Base-by-base conservation (phyloP, 2,888 invertebrate genomes). In the Globia sparganii region DNA sequence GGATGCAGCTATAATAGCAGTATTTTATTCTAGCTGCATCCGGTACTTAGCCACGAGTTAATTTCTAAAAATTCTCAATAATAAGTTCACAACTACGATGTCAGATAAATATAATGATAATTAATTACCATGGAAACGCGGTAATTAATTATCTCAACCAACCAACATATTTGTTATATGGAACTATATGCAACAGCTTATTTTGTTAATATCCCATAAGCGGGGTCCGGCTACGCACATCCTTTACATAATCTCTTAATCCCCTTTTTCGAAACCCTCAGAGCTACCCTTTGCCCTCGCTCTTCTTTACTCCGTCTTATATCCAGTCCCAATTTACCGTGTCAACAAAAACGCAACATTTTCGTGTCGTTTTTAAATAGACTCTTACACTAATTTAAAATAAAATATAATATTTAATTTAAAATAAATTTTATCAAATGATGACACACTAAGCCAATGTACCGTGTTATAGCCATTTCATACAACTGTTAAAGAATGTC, bases 221-320 rank as follows among this genome's bases (percentile, higher is more conserved):
- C 53, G 69, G 4, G n/a, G 31, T 37, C 25, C 53, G 4, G 13
- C 25, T 21, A 15, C 59, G 43, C n/a, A 25, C 8, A 77, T 31
- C 56, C 56, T 71, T 77, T n/a, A 31, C n/a, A 31, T 78, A 64
- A 71, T 78, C 78, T 78, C 71, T 78, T 78, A 77, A 78, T 71
- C 78, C 62, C 70, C 71, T 58, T 70, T 77, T 70, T 62, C 18
- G 15, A 66, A 76, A 15, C 77, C 37, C 76, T 9, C 37, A 31
- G 67, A 49, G 62, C 4, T 46, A 43, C 56, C 78, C 62, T 78
- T 53, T 25, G 18, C 37, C 61, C 43, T 37, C n/a, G n/a, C 71
- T 56, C 43, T 64, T 78, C 78, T 64, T 15, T 71, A 71, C 71
- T 56, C 78, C 56, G 37, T 58, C 78, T 78, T 78, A 53, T 64